Evolutionary conservation across 2,797 vertebrate species (phyloP).

Genomic region (Phalanger gymnotis): DNA sequence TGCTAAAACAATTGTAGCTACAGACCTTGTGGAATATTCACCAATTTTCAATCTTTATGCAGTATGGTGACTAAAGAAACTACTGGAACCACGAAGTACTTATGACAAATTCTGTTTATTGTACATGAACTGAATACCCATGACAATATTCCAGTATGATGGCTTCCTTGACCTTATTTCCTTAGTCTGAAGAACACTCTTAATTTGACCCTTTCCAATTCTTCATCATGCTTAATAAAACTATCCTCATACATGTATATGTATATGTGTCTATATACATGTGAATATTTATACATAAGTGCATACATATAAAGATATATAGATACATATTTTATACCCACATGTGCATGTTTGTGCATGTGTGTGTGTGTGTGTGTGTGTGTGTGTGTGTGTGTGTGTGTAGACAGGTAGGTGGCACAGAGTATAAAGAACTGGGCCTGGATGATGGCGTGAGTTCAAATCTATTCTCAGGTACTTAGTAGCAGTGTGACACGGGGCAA

Average conservation of each 20-base stretch:
- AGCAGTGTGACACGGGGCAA: background rate
- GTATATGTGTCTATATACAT: fast-evolving
- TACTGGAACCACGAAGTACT: background rate
- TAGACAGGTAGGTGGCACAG: background rate
- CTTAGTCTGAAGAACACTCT: constrained; percentile 35
- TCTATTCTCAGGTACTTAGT: background rate
- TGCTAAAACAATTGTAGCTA: constrained; percentile 30
- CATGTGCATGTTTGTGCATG: too few relatives aligned
- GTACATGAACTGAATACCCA: constrained; percentile 37
- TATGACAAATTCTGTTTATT: constrained; percentile 7
- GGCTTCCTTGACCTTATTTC: constrained; percentile 57
- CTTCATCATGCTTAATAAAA: constrained; percentile 1
- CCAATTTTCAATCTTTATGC: constrained; percentile 43
- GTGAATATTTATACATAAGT: too few relatives aligned
- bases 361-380: too few relatives aligned
- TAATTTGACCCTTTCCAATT: constrained; percentile 19
- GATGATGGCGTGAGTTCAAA: background rate
- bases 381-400: too few relatives aligned
- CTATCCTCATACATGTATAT: background rate
- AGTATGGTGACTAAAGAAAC: constrained; percentile 40
- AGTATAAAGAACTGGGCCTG: background rate
- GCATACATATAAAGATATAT: too few relatives aligned
- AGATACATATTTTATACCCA: background rate
- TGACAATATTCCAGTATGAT: constrained; percentile 50
- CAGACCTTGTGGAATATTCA: constrained; percentile 3